phyloP scores from a whole-genome alignment of 2,888 invertebrate genomes.

The Hirtodrosophila histrioides region DNA sequence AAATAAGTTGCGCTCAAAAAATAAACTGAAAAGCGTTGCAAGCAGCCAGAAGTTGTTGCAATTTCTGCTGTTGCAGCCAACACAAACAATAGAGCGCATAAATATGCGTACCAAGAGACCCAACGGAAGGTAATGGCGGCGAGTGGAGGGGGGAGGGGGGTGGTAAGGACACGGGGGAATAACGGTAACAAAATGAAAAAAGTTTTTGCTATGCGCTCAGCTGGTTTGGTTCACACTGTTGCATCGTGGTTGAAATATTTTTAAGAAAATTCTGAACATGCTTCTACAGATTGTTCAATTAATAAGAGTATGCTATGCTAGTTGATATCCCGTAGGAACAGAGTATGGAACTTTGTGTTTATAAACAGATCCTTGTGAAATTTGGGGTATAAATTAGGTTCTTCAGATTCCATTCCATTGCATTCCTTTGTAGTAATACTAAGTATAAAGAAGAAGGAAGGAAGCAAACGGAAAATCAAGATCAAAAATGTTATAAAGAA shows the following conservation, averaged over 20 bases:
- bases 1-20: slow-evolving; percentile 50
- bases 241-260: background rate
- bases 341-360: too few relatives aligned
- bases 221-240: slow-evolving; percentile 1
- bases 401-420: too few relatives aligned
- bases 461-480: too few relatives aligned
- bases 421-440: too few relatives aligned
- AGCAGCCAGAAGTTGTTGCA: slow-evolving; percentile 33
- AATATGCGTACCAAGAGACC: slow-evolving; percentile 41
- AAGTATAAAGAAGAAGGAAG: too few relatives aligned
- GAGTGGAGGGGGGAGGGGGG: too few relatives aligned
- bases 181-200: slow-evolving; percentile 63
- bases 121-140: background rate
- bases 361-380: too few relatives aligned
- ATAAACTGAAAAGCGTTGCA: slow-evolving; percentile 3
- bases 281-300: background rate
- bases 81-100: slow-evolving; percentile 52
- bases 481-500: too few relatives aligned
- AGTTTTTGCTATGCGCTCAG: slow-evolving; percentile 41
- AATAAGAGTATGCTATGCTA: background rate
- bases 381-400: too few relatives aligned
- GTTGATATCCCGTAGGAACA: too few relatives aligned
- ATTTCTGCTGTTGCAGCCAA: slow-evolving; percentile 22
- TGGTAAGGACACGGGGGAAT: slow-evolving; percentile 1
- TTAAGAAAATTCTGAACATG: background rate